Evolutionary conservation across 2,797 vertebrate genomes (phyloP).

Genomic region (Aselliscus stoliczkanus): DNA sequence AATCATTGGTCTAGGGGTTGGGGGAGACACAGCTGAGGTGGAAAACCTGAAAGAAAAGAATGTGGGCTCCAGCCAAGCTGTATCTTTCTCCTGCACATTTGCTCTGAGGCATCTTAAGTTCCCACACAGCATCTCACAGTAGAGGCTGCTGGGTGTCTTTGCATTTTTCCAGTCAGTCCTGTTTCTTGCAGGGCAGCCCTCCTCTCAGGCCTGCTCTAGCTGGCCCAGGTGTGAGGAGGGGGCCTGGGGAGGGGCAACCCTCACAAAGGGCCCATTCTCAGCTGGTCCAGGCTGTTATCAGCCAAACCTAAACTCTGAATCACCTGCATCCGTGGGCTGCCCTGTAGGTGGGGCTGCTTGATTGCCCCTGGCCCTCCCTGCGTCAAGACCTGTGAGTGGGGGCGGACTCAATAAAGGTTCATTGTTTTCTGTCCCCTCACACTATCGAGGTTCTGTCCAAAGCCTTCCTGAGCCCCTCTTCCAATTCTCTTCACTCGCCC

Average conservation of each 20-base stretch:
- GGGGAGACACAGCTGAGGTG: background rate
- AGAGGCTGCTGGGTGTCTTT: background rate
- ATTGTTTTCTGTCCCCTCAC: slow-evolving; percentile 40
- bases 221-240: slow-evolving; percentile 36
- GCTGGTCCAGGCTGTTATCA: slow-evolving; percentile 79
- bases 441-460: background rate
- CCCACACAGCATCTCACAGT: background rate
- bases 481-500: background rate
- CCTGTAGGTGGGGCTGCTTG: slow-evolving; percentile 65
- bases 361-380: slow-evolving; percentile 43
- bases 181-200: background rate
- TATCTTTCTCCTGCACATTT: background rate
- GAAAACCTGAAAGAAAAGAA: background rate
- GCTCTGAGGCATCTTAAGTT: background rate
- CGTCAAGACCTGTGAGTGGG: slow-evolving; percentile 45
- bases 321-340: slow-evolving; percentile 74
- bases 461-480: background rate
- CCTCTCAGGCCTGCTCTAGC: slow-evolving; percentile 11
- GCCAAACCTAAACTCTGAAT: slow-evolving; percentile 83
- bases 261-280: slow-evolving; percentile 85
- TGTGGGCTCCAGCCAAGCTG: background rate
- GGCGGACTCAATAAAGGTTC: slow-evolving; percentile 46
- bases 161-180: background rate
- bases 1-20: background rate
- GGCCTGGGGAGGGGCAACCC: slow-evolving; percentile 65